Evolutionary conservation across 2,113 vertebrate species (phyloP).

Genomic region (rabbit (Oryctolagus cuniculus)): mOryCun1.1 NC_091453.1:13857001-13857500

Average conservation of each 20-base stretch:
- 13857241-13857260: neutral
- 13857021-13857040: neutral
- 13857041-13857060: neutral
- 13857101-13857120: neutral
- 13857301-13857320: no score
- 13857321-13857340: no score
- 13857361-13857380: no score
- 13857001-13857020: neutral
- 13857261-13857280: neutral
- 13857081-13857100: neutral
- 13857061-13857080: constrained; percentile 4
- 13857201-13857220: neutral
- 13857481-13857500: no score
- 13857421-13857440: no score
- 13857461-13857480: no score
- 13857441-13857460: no score
- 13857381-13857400: no score
- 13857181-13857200: neutral
- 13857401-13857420: no score
- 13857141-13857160: neutral
- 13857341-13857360: no score
- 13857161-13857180: neutral
- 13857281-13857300: neutral
- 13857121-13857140: neutral
- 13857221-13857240: constrained; percentile 13